Evolutionary conservation across 2,113 vertebrate species (phyloP).

Genomic region (Stigmatopora nigra): DNA sequence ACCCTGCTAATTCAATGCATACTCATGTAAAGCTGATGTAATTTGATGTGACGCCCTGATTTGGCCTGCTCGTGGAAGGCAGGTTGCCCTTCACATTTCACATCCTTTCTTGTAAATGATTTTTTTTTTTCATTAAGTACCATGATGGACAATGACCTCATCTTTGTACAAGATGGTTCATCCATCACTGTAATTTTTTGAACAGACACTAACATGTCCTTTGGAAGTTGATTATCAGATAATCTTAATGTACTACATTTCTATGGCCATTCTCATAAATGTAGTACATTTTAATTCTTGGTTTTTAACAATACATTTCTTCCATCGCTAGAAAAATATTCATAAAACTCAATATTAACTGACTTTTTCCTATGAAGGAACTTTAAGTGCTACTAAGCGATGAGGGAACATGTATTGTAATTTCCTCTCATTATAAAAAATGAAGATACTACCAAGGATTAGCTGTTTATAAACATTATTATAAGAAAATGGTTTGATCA

Average conservation of each 20-base stretch:
- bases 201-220: conserved; percentile 13
- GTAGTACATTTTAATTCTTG: neutral
- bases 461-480: too few species aligned
- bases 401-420: too few species aligned
- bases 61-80: neutral
- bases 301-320: neutral
- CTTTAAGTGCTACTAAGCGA: too few species aligned
- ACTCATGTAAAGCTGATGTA: neutral
- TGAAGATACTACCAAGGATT: too few species aligned
- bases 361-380: too few species aligned
- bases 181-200: conserved; percentile 28
- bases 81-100: conserved; percentile 30
- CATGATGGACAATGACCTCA: conserved; percentile 28
- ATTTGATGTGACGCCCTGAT: conserved; percentile 1
- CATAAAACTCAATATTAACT: too few species aligned
- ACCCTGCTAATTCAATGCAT: neutral
- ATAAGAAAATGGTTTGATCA: too few species aligned
- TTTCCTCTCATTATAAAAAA: too few species aligned
- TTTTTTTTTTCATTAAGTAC: neutral
- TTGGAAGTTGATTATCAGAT: conserved; percentile 15
- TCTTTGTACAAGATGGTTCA: conserved; percentile 7
- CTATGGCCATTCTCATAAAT: neutral
- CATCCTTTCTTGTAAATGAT: conserved; percentile 3
- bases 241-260: conserved; percentile 11
- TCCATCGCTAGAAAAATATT: too few species aligned